Evolutionary conservation across 2,888 invertebrate species (phyloP), one percentile per base, ranked within the genome.

Genomic region (Allophyes oxyacanthae): DNA sequence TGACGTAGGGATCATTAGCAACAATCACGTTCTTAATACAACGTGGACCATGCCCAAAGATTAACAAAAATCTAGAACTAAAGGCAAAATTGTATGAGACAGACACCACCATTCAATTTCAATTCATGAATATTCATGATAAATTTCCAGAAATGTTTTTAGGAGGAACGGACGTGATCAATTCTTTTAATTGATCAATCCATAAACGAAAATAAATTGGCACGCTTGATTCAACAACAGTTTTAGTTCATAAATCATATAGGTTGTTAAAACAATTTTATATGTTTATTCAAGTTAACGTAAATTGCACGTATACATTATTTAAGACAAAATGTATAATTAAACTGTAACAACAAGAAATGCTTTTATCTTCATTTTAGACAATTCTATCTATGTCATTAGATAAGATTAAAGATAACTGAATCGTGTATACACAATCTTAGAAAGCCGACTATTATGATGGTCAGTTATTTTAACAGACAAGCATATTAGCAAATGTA

Each of bases 401-500:
- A 55, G 59, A 70, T 70, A 74, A 64, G 15, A 56, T 60, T 5
- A 33, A 28, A 52, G 55, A 60, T 51, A 53, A 52, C 15, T 49
- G 11, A 20, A 20, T 20, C 2, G 2, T 58, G 55, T 60, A 53
- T 9, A 57, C 44, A n/a, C n/a, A n/a, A 38, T 30, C 0, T 30
- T 36, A 63, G 71, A 60, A 58, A 67, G n/a, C n/a, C n/a, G 60
- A 59, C 36, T 48, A 11, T 45, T 59, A 42, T 48, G 44, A 61
- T 71, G 77, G 75, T 71, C 77, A 76, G 67, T 63, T 53, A 7
- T 49, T 61, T 40, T 54, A 56, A 68, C 64, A 60, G 74, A 71
- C 68, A 50, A 37, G 30, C 26, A 49, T 42, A 50, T 68, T 52
- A 52, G 34, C 50, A 55, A 52, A 61, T 64, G 51, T 58, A 28